phyloP scores from a whole-genome alignment of 2,113 vertebrate genomes.

The Podarcis muralis region DNA sequence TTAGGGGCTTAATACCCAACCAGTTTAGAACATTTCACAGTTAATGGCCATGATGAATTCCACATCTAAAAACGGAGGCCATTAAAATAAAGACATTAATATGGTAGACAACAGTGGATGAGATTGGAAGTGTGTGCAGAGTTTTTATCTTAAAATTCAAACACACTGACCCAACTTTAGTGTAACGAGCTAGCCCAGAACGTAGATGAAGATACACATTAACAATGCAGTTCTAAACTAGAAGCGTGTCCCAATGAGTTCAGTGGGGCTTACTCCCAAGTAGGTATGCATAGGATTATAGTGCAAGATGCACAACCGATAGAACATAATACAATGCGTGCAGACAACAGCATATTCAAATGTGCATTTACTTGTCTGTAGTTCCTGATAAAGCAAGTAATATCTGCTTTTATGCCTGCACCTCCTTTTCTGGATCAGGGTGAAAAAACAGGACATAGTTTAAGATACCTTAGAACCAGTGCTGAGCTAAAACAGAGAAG shows the following conservation, averaged over 20 bases:
- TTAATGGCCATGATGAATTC: background rate
- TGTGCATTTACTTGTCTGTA: background rate
- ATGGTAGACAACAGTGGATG: background rate
- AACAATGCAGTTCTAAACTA: too few relatives aligned
- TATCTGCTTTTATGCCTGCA: background rate
- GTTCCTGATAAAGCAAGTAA: background rate
- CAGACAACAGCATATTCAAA: background rate
- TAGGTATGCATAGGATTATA: too few relatives aligned
- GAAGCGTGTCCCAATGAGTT: too few relatives aligned
- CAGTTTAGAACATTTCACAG: background rate
- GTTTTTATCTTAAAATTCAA: background rate
- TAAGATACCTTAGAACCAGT: background rate
- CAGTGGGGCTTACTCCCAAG: too few relatives aligned
- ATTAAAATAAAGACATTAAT: background rate
- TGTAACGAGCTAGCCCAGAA: background rate
- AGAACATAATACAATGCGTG: background rate
- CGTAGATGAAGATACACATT: background rate
- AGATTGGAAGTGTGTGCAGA: background rate
- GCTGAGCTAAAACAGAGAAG: background rate
- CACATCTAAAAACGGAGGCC: background rate
- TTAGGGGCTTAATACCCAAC: slow-evolving; percentile 13
- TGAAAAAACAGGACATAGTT: background rate
- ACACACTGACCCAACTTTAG: background rate
- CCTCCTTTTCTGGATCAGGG: background rate
- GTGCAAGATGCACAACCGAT: background rate